Evolutionary conservation across 2,113 vertebrate genomes (phyloP).

Genomic region (zebrafish (Danio rerio)): DNA sequence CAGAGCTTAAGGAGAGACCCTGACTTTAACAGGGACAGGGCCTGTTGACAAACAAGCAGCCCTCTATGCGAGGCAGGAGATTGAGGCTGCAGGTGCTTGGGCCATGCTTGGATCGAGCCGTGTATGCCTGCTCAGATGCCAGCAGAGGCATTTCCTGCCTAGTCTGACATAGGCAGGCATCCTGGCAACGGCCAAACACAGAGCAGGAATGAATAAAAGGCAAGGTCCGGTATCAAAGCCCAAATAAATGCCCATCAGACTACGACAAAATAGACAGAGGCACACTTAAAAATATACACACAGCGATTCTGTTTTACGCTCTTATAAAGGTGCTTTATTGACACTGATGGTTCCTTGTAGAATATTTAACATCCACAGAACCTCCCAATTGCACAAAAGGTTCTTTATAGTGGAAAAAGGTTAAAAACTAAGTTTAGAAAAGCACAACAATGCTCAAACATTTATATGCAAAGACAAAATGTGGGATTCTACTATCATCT

Average conservation of each 20-base stretch:
- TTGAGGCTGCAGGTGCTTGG: conserved; percentile 77
- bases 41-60: conserved; percentile 74
- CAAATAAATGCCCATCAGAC: conserved; percentile 55
- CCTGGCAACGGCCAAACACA: conserved; percentile 75
- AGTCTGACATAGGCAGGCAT: conserved; percentile 74
- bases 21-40: conserved; percentile 67
- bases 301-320: conserved; percentile 4
- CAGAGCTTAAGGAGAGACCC: conserved; percentile 69
- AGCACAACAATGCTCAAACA: too few species aligned
- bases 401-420: too few species aligned
- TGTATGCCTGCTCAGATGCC: conserved; percentile 69
- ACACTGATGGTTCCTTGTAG: background rate
- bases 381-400: too few species aligned
- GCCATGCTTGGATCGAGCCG: conserved; percentile 73
- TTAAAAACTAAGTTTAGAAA: too few species aligned
- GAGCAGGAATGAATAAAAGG: conserved; percentile 72
- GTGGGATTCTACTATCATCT: too few species aligned
- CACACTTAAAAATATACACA: conserved; percentile 31
- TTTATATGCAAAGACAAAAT: too few species aligned
- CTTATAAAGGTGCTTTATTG: background rate
- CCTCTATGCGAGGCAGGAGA: conserved; percentile 71
- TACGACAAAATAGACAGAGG: conserved; percentile 41
- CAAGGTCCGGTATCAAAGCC: conserved; percentile 60
- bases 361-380: too few species aligned
- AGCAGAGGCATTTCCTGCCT: conserved; percentile 78